These are phyloP conservation scores for Dolichoris vasculosae DNA, from an alignment of 1,140 invertebrate species.

Conservation along the genomic window DNA sequence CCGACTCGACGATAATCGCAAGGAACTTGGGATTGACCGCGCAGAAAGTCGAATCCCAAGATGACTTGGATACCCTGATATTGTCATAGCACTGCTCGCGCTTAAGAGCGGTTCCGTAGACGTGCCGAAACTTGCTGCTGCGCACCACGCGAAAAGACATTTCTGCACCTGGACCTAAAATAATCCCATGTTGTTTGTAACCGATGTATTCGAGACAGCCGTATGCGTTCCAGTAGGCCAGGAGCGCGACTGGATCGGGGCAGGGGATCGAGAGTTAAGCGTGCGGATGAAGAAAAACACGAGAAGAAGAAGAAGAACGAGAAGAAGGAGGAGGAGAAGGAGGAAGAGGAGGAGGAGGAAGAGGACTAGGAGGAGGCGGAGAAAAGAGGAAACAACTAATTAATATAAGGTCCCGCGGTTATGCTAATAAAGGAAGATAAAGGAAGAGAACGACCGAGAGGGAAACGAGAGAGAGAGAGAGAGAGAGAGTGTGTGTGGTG, in stretches of 20 bases:
- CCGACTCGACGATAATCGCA: slow-evolving; percentile 98
- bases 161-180: slow-evolving; percentile 56
- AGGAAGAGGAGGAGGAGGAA: too few relatives aligned
- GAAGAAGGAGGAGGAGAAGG: too few relatives aligned
- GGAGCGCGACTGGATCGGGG: neutral
- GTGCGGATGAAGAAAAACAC: neutral
- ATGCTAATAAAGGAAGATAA: neutral
- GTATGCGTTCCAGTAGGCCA: slow-evolving; percentile 34
- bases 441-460: neutral
- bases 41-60: slow-evolving; percentile 99
- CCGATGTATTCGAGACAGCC: neutral
- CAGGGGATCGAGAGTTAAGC: neutral
- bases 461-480: slow-evolving; percentile 4
- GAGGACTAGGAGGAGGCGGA: too few relatives aligned
- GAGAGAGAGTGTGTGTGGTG: neutral
- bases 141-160: slow-evolving; percentile 98
- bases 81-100: slow-evolving; percentile 99
- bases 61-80: slow-evolving; percentile 97
- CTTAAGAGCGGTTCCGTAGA: slow-evolving; percentile 97
- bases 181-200: slow-evolving; percentile 42
- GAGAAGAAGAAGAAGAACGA: too few relatives aligned
- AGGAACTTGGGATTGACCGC: slow-evolving; percentile 99
- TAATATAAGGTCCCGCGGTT: neutral
- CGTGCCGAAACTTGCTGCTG: slow-evolving; percentile 98
- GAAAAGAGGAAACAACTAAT: slow-evolving; percentile 23